Percentiles rank a stretch among this genome's conserved stretches.
Evolutionary conservation across 2,888 invertebrate genomes (phyloP).

Genomic region (Oligia strigilis): DNA sequence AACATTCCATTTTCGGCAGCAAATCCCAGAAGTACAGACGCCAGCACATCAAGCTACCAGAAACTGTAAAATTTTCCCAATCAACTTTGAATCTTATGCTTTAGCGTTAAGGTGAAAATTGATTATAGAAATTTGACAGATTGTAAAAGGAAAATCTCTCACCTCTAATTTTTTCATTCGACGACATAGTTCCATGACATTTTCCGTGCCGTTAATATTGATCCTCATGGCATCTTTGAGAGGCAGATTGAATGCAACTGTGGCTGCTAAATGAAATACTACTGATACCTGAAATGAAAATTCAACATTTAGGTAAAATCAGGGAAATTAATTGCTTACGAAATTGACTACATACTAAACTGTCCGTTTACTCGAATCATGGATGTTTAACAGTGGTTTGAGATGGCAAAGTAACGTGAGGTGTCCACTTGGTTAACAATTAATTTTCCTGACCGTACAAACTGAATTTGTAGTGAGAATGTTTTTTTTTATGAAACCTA

Average conservation of each 20-base stretch:
- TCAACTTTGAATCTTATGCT: too few species aligned
- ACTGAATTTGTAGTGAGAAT: neutral
- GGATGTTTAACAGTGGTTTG: neutral
- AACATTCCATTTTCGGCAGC: neutral
- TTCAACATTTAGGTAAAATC: neutral
- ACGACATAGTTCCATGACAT: slow-evolving; percentile 69
- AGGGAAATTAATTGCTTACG: neutral
- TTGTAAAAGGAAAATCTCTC: neutral
- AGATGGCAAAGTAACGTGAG: neutral
- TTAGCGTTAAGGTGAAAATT: too few species aligned
- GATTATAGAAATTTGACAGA: too few species aligned
- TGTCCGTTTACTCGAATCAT: neutral
- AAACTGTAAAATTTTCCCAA: too few species aligned
- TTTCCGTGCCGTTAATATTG: slow-evolving; percentile 69
- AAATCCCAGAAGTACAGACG: neutral
- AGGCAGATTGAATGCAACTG: slow-evolving; percentile 62
- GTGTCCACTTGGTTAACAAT: neutral
- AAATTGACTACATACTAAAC: neutral
- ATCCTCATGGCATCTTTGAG: slow-evolving; percentile 62
- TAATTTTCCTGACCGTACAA: neutral
- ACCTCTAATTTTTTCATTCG: slow-evolving; percentile 72
- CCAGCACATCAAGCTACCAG: too few species aligned
- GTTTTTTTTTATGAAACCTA: too few species aligned
- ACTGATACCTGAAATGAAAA: slow-evolving; percentile 66
- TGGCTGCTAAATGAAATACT: slow-evolving; percentile 72